A percentile compares a stretch with the other conserved stretches of the same genome.
Evolutionary conservation across 2,113 vertebrate species (phyloP).

Genomic region (Ivindomyrus marchei): DNA sequence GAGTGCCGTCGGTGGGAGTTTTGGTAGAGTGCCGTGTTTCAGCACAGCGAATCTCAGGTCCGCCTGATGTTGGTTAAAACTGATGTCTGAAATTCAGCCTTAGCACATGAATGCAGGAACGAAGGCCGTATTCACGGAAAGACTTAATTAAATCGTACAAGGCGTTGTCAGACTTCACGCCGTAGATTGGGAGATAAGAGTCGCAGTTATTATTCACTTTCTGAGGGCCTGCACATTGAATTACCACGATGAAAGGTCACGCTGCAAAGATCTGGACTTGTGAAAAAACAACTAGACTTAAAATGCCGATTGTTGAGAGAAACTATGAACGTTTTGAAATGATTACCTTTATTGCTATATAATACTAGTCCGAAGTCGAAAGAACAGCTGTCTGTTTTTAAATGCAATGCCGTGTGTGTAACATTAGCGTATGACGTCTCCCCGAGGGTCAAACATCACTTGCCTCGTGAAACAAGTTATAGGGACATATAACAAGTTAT

Average conservation of each 20-base stretch:
- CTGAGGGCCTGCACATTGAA: not conserved
- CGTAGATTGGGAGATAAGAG: not conserved
- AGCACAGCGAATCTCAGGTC: not conserved
- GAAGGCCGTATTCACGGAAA: not conserved
- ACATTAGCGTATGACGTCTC: not conserved
- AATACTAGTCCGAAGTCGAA: not conserved
- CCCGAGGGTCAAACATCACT: not conserved
- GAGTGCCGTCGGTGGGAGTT: not conserved
- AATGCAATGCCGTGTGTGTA: not conserved
- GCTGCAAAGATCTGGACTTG: not conserved
- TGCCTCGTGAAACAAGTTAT: not conserved
- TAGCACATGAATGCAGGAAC: not conserved
- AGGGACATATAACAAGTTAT: not conserved
- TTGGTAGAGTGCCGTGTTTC: not conserved
- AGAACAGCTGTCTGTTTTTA: not conserved
- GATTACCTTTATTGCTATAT: not conserved
- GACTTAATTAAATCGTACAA: not conserved
- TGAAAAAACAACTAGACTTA: not conserved
- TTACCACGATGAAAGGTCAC: not conserved
- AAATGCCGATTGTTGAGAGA: not conserved
- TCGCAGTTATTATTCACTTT: not conserved
- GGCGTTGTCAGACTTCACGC: not conserved
- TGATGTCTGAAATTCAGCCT: not conserved
- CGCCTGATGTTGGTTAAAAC: not conserved
- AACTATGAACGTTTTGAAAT: not conserved